Evolutionary conservation across 2,113 vertebrate genomes (phyloP).

Genomic region (Calypte anna): DNA sequence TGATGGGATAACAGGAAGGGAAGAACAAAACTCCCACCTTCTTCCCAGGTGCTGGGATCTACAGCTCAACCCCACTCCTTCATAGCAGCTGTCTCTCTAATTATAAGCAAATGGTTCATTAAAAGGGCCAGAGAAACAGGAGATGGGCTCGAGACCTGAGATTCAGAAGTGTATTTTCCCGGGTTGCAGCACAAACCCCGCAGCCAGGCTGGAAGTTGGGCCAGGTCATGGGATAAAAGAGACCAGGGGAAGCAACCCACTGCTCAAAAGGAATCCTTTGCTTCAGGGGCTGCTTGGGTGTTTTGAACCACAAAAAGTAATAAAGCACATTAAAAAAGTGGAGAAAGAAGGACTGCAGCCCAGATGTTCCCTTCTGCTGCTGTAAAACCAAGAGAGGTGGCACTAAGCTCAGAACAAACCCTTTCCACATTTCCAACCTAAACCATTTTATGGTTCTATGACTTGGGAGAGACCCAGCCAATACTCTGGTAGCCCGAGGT

Average conservation of each 20-base stretch:
- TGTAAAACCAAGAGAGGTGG: background rate
- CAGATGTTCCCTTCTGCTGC: background rate
- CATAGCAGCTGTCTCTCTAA: background rate
- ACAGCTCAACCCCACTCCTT: background rate
- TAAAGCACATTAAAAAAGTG: background rate
- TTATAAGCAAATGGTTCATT: background rate
- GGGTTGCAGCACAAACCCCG: background rate
- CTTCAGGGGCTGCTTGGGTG: background rate
- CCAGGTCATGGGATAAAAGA: background rate
- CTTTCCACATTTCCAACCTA: no score
- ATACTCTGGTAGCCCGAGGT: rapidly evolving
- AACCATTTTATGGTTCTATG: no score
- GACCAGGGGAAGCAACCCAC: background rate
- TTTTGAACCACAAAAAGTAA: background rate
- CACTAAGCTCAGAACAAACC: background rate
- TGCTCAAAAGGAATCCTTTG: background rate
- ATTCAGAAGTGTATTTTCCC: background rate
- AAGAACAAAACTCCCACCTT: background rate
- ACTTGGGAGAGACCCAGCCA: background rate
- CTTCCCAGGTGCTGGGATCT: background rate
- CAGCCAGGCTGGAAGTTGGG: background rate
- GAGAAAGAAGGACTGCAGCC: background rate
- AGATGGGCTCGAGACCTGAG: background rate
- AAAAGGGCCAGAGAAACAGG: background rate
- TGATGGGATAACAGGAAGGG: background rate